Conservation (phyloP, 2,888 invertebrate genomes). For the Brenthis daphne region DNA sequence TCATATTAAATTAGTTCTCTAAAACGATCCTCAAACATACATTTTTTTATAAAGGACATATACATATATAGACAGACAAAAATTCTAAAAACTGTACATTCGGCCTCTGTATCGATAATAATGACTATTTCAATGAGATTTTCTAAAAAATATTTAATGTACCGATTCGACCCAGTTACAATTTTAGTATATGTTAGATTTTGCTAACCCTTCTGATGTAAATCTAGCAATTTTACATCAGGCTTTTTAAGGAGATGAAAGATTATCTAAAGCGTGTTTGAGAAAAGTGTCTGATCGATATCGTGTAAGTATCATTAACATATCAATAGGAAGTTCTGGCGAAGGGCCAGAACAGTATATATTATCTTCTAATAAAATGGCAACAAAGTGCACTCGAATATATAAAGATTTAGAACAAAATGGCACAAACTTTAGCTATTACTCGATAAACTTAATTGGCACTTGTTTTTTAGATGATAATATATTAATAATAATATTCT, state of each 20-base stretch:
- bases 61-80: too few species aligned
- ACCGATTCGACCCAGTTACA: too few species aligned
- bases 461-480: not conserved
- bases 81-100: too few species aligned
- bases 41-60: too few species aligned
- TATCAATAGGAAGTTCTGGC: constrained; percentile 47
- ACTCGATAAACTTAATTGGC: constrained; percentile 5
- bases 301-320: constrained; percentile 45
- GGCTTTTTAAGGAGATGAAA: constrained; percentile 39
- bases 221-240: not conserved
- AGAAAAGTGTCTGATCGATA: constrained; percentile 41
- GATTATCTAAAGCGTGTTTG: constrained; percentile 40
- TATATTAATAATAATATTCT: too few species aligned
- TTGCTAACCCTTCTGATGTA: too few species aligned
- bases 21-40: too few species aligned
- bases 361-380: constrained; percentile 36
- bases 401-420: constrained; percentile 19
- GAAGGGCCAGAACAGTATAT: constrained; percentile 42
- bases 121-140: too few species aligned
- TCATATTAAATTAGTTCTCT: too few species aligned
- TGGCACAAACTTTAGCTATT: constrained; percentile 10
- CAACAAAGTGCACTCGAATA: constrained; percentile 19
- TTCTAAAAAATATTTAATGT: too few species aligned
- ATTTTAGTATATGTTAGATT: too few species aligned
- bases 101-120: too few species aligned